Evolutionary conservation across 2,888 invertebrate species (phyloP), one percentile per base, ranked within the genome.

Genomic region (Venustoraphidia nigricollis): DNA sequence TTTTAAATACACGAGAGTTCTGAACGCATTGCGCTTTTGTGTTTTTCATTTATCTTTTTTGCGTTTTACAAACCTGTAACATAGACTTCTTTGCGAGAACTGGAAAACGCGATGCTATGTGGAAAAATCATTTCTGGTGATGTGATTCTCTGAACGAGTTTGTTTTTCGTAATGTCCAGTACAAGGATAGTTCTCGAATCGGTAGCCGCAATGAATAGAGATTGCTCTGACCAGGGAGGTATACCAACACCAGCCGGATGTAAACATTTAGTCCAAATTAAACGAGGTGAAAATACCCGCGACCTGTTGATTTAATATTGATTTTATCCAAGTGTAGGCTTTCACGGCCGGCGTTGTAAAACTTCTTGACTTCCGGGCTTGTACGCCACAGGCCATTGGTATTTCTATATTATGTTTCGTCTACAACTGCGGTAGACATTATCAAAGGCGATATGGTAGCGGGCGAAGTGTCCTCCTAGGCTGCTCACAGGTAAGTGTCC

Each of bases 171-270:
- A 49, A 41, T 56, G 52, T 64, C 73, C 14, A 76, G 60, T 5
- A 76, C 70, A 46, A 75, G 70, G 41, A 27, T 27, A 27, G 27
- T 27, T 27, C 27, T 27, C 27, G 27, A 27, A 27, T 79, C 79
- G 41, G 77, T 77, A 55, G 83, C 83, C 53, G 82, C 77, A 2
- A 82, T 77, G 54, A 79, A 81, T 41, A 85, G 71, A 58, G 75
- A 73, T 44, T 75, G 70, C 46, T 75, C 73, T 52, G 69, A 70
- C 72, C 79, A 80, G 0, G 78, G 78, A 36, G 81, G 72, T 10
- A 80, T 66, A 1, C 76, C 77, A 0, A 87, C 66, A 1, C 85
- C 85, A 17, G 79, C 73, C 0, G 85, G 85, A 55, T 83, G 69
- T 1, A 76, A 71, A 41, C 72, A 69, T 61, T 75, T 71, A 38